These are phyloP conservation scores for Dexiosoma caninum DNA, from an alignment of 2,888 invertebrate genomes.

Conservation along the genomic window DNA sequence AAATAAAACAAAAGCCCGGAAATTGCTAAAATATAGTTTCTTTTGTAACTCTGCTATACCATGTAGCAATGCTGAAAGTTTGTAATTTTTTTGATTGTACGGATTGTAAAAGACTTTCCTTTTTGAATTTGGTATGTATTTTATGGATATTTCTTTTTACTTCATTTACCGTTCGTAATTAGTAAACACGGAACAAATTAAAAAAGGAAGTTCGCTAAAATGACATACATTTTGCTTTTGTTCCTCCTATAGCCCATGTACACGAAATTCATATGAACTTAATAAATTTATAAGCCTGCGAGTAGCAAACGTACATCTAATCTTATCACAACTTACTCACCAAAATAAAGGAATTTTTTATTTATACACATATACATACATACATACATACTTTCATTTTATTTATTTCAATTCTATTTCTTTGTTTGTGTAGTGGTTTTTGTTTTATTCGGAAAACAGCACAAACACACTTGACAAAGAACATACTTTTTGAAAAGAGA, in stretches of 20 bases:
- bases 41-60: no score
- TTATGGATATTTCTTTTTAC: no score
- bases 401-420: neutral
- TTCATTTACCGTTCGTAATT: no score
- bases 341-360: conserved; percentile 2
- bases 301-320: neutral
- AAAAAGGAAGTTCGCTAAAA: conserved; percentile 18
- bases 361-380: no score
- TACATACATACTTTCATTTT: neutral
- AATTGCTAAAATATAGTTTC: no score
- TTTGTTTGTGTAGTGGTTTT: conserved; percentile 40
- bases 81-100: no score
- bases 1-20: no score
- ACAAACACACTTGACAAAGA: no score
- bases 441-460: conserved; percentile 18
- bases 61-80: no score
- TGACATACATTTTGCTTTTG: conserved; percentile 48
- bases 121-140: no score
- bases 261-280: conserved; percentile 6
- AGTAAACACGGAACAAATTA: conserved; percentile 9
- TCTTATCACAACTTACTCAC: conserved; percentile 1
- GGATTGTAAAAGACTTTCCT: no score
- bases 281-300: neutral
- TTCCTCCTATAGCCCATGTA: neutral
- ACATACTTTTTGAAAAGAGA: conserved; percentile 24